Percentiles rank a stretch among this genome's conserved stretches.
Evolutionary conservation across 2,888 invertebrate genomes (phyloP).

Genomic region (Odontocolon sp.): DNA sequence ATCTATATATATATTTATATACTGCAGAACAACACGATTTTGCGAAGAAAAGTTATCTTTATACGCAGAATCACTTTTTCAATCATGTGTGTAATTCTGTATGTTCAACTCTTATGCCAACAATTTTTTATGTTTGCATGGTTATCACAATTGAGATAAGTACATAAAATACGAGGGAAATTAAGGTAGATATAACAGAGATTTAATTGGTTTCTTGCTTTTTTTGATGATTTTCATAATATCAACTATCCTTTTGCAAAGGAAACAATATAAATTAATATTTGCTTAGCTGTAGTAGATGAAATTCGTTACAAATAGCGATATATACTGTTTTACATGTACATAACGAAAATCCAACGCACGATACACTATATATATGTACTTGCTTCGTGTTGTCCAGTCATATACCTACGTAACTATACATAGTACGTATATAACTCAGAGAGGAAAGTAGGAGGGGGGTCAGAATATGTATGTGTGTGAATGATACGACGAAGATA

Average conservation of each 20-base stretch:
- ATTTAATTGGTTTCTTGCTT: too few relatives aligned
- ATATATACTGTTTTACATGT: not conserved
- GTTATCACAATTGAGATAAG: not conserved
- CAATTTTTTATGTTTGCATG: not conserved
- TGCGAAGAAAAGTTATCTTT: too few relatives aligned
- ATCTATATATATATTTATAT: not conserved
- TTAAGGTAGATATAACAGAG: too few relatives aligned
- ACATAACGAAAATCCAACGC: conserved; percentile 8
- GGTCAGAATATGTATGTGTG: not conserved
- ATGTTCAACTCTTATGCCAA: not conserved
- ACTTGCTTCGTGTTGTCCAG: conserved; percentile 3
- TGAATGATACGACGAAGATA: conserved; percentile 20
- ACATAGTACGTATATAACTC: too few relatives aligned
- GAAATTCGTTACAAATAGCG: not conserved
- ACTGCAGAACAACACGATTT: not conserved
- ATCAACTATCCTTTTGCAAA: too few relatives aligned
- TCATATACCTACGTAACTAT: conserved; percentile 15
- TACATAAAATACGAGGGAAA: not conserved
- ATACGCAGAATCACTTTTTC: not conserved
- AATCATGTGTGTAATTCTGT: not conserved
- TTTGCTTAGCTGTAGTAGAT: too few relatives aligned
- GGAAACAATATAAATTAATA: too few relatives aligned
- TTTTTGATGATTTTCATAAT: too few relatives aligned
- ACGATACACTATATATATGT: conserved; percentile 3
- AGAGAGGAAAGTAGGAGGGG: not conserved